Conservation (phyloP, 2,113 vertebrate genomes). For the Myotis davidii region DNA sequence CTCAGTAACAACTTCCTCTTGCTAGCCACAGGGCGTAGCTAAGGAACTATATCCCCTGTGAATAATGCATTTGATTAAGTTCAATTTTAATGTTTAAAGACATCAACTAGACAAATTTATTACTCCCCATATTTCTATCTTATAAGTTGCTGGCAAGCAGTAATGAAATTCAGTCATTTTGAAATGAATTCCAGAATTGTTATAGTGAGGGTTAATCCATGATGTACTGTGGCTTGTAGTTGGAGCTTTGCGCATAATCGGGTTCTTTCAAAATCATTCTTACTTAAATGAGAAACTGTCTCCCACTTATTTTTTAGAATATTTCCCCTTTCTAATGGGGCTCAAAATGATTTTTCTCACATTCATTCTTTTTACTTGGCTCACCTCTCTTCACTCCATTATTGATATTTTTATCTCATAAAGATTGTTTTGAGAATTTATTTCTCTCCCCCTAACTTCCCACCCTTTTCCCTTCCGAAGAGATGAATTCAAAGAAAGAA, state of each 20-base stretch:
- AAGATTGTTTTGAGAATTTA: slow-evolving; percentile 67
- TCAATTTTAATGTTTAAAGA: slow-evolving; percentile 40
- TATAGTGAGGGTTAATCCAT: not conserved
- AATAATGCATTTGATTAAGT: slow-evolving; percentile 58
- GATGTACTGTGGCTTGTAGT: not conserved
- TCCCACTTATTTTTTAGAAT: not conserved
- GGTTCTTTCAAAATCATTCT: slow-evolving; percentile 24
- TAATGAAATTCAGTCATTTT: slow-evolving; percentile 29
- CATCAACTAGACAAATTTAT: slow-evolving; percentile 44
- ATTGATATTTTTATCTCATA: slow-evolving; percentile 21
- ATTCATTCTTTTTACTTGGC: not conserved
- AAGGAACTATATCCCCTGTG: not conserved
- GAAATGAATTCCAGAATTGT: not conserved
- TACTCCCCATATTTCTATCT: slow-evolving; percentile 56
- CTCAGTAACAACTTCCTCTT: slow-evolving; percentile 10
- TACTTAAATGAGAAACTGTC: not conserved
- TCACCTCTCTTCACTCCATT: not conserved
- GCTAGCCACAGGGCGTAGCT: slow-evolving; percentile 1
- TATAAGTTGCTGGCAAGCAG: not conserved
- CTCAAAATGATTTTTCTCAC: not conserved
- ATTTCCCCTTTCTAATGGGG: not conserved
- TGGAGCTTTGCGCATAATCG: not conserved
- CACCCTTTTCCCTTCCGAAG: not conserved
- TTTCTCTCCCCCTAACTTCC: slow-evolving; percentile 53
- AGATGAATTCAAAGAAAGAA: slow-evolving; percentile 71